Evolutionary conservation across 2,113 vertebrate genomes (phyloP).

Genomic region (Barnardius zonarius): DNA sequence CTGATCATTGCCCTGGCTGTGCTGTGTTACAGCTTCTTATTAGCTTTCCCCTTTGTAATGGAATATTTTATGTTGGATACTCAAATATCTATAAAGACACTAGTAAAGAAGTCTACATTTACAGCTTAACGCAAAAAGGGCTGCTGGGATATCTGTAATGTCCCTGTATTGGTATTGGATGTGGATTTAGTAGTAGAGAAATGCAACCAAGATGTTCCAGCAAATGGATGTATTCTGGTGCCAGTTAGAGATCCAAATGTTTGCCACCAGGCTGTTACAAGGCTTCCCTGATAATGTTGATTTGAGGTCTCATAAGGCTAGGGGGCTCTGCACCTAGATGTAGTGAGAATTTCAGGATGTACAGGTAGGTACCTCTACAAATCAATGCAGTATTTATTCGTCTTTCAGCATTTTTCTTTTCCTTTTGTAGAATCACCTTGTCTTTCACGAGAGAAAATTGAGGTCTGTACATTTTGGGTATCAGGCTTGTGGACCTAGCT

Average conservation of each 20-base stretch:
- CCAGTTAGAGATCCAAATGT: neutral
- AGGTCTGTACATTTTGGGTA: neutral
- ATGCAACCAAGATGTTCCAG: neutral
- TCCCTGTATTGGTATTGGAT: neutral
- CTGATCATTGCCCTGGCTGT: slow-evolving; percentile 46
- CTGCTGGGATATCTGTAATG: neutral
- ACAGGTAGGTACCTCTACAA: neutral
- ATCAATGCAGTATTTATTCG: neutral
- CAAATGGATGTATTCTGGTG: neutral
- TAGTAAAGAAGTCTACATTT: slow-evolving; percentile 44
- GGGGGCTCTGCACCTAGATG: neutral
- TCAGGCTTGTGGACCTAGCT: neutral
- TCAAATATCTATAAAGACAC: slow-evolving; percentile 57
- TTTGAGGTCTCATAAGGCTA: neutral
- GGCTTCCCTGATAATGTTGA: neutral
- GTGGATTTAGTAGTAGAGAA: neutral
- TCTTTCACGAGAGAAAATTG: neutral
- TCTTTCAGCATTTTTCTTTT: slow-evolving; percentile 11
- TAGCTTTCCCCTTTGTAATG: slow-evolving; percentile 54
- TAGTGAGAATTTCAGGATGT: neutral
- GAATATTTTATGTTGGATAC: slow-evolving; percentile 60
- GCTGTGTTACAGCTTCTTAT: slow-evolving; percentile 50
- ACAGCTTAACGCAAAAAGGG: neutral
- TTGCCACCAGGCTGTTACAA: neutral
- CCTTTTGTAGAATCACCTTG: neutral